phyloP scores from a whole-genome alignment of 2,888 invertebrate species.

The Coenonympha glycerion region DNA sequence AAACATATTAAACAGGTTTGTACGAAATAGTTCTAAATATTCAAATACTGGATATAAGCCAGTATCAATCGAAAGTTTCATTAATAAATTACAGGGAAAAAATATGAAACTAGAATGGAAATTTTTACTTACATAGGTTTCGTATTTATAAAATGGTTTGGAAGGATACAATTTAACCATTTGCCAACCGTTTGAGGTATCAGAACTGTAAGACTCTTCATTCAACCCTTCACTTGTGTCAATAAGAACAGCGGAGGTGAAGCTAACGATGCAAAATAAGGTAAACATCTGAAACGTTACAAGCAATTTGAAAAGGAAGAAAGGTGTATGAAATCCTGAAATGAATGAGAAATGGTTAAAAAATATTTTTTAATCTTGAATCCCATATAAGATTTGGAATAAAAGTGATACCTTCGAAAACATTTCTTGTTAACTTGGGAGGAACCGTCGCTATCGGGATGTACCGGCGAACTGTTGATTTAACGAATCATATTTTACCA shows the following conservation, averaged over 20 bases:
- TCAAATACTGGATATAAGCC: too few species aligned
- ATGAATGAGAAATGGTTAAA: too few species aligned
- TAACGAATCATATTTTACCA: slow-evolving; percentile 47
- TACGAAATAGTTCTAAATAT: too few species aligned
- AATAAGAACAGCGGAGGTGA: slow-evolving; percentile 48
- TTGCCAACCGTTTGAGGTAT: slow-evolving; percentile 48
- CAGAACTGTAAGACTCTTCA: slow-evolving; percentile 26
- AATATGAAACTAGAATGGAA: too few species aligned
- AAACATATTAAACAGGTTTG: slow-evolving; percentile 16
- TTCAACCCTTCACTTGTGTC: slow-evolving; percentile 37
- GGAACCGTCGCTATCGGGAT: slow-evolving; percentile 58
- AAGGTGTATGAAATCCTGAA: too few species aligned
- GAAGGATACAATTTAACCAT: slow-evolving; percentile 54
- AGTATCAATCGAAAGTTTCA: too few species aligned
- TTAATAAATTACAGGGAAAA: background rate
- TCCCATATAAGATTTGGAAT: background rate
- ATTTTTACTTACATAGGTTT: slow-evolving; percentile 51
- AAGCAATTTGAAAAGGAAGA: too few species aligned
- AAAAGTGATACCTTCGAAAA: slow-evolving; percentile 44
- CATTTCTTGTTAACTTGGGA: slow-evolving; percentile 50
- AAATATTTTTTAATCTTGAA: background rate
- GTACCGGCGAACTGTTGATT: slow-evolving; percentile 62
- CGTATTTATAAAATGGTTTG: slow-evolving; percentile 42
- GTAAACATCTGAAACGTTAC: slow-evolving; percentile 47
- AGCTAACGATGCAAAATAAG: slow-evolving; percentile 44